Evolutionary conservation across 2,113 vertebrate genomes (phyloP), one percentile per base, ranked within the genome.

Genomic region (Agapornis roseicollis): DNA sequence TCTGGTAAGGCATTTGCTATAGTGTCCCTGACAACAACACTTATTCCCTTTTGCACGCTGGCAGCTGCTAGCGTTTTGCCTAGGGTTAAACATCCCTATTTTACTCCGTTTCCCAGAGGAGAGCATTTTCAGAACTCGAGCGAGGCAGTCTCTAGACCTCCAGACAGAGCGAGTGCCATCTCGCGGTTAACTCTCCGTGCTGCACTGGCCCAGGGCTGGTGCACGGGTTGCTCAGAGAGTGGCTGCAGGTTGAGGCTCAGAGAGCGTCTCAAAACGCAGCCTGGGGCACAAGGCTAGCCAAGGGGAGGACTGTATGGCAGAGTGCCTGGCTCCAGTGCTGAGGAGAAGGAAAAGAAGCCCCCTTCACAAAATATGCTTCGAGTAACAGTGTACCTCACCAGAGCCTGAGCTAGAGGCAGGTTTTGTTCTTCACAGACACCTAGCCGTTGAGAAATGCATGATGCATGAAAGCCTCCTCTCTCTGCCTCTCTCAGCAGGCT

Each of bases 101-200:
- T 93, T 7, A 0, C 23, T 44, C 13, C 4, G 0, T 60, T 81
- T n/a, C 47, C 15, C 65, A 0, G 37, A 31, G 53, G 52, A 29
- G 7, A 6, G 19, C 13, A 0, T 15, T 35, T 68, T 61, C 0
- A 0, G 31, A 80, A 27, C 52, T 25, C 33, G 0, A 0, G 3
- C 13, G 2, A 3, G 22, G 4, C 42, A 1, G 13, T 4, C 25
- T n/a, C 22, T 3, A 2, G 20, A 6, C 10, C 65, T 76, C 1
- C 15, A 58, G 65, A 25, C 2, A 56, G 23, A 52, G 52, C 4
- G 85, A 84, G 49, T 93, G 96, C 93, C 94, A 93, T 25, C 96
- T 97, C 18, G 69, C 88, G 96, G 96, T 35, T 12, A 0, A 15
- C 65, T 65, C 20, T 42, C 55, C 47, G 35, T 11, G 53, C 55